Conservation (phyloP, 2,888 invertebrate species). For the Melipona beecheii region DNA sequence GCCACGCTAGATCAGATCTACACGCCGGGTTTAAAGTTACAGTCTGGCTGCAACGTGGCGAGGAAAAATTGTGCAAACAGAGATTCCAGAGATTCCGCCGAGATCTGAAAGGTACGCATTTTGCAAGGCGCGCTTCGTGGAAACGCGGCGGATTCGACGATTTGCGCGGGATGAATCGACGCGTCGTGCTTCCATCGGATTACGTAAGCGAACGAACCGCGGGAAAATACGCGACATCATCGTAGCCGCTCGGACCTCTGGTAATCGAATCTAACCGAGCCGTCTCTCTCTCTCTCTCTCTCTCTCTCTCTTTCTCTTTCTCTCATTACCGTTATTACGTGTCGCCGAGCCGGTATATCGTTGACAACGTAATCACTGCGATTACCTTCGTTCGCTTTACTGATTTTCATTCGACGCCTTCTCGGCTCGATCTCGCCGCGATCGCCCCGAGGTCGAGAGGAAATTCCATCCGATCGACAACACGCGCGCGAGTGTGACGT, state of each 20-base stretch:
- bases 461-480: conserved; percentile 55
- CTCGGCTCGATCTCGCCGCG: conserved; percentile 21
- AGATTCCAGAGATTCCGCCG: conserved; percentile 21
- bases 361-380: conserved; percentile 64
- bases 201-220: conserved; percentile 60
- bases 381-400: conserved; percentile 70
- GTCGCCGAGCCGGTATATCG: conserved; percentile 59
- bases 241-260: conserved; percentile 21
- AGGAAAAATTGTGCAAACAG: conserved; percentile 23
- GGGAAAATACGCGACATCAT: conserved; percentile 51
- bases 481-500: conserved; percentile 12
- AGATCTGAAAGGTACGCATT: conserved; percentile 21
- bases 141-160: conserved; percentile 20
- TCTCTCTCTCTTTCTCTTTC: too few species aligned
- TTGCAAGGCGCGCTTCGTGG: conserved; percentile 1
- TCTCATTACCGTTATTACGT: conserved; percentile 65
- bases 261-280: conserved; percentile 69
- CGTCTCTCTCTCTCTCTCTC: conserved; percentile 70
- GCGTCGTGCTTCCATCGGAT: conserved; percentile 32
- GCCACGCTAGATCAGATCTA: conserved; percentile 1
- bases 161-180: conserved; percentile 34
- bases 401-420: conserved; percentile 63
- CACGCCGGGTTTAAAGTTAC: conserved; percentile 30
- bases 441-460: conserved; percentile 63
- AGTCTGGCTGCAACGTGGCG: background rate